Conservation (phyloP, 1,140 invertebrate genomes). For the Thaumatotibia leucotreta region DNA sequence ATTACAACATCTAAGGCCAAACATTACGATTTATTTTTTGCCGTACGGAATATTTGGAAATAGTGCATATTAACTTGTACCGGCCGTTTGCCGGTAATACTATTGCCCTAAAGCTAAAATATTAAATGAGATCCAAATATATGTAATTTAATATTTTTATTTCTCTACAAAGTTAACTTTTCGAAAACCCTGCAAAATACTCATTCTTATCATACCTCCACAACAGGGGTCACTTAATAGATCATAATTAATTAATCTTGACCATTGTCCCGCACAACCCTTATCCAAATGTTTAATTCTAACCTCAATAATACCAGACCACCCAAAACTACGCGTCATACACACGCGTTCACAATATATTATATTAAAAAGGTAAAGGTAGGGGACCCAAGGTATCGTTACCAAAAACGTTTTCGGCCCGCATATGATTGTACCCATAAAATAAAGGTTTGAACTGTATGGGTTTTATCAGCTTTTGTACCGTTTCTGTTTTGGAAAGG, state of each 20-base stretch:
- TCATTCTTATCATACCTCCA: neutral
- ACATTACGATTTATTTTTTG: too few relatives aligned
- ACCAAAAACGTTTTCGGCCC: neutral
- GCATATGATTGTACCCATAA: neutral
- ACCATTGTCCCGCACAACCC: neutral
- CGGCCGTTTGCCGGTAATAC: too few relatives aligned
- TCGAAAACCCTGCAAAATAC: too few relatives aligned
- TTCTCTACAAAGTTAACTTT: too few relatives aligned
- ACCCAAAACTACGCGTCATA: neutral
- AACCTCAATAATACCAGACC: neutral
- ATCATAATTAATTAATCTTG: neutral
- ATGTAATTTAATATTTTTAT: too few relatives aligned
- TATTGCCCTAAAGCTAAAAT: too few relatives aligned
- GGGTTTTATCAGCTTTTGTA: neutral
- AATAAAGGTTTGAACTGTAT: neutral
- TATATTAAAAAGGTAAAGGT: slow-evolving; percentile 4
- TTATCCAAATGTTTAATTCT: neutral
- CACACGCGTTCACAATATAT: neutral
- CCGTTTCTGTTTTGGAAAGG: neutral
- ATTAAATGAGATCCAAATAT: too few relatives aligned
- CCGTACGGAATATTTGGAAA: too few relatives aligned
- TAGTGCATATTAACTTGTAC: too few relatives aligned
- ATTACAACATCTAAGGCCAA: too few relatives aligned
- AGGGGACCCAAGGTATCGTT: neutral
- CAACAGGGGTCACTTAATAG: neutral